phyloP scores from a whole-genome alignment of 2,797 vertebrate species.

The Serranus cabrilla region DNA sequence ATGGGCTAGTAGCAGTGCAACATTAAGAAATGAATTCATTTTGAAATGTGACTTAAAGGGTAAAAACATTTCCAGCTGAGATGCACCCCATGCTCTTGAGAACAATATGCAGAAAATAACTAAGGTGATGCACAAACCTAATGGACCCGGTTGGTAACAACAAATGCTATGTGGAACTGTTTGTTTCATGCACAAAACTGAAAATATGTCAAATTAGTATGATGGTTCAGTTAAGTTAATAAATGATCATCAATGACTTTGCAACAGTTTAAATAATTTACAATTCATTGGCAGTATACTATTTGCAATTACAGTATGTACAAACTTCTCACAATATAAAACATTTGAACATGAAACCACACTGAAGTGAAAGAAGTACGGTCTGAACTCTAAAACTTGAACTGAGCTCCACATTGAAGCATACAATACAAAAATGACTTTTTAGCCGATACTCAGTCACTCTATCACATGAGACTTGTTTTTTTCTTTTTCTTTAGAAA shows the following conservation, averaged over 20 bases:
- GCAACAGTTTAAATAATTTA: constrained; percentile 68
- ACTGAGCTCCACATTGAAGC: constrained; percentile 53
- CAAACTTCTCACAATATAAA: constrained; percentile 78
- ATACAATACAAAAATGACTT: constrained; percentile 60
- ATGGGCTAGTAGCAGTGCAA: constrained; percentile 35
- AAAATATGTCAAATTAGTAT: constrained; percentile 39
- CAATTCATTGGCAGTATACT: constrained; percentile 64
- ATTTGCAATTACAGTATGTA: constrained; percentile 77
- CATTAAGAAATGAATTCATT: constrained; percentile 40
- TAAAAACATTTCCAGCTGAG: constrained; percentile 51
- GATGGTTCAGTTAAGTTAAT: constrained; percentile 32
- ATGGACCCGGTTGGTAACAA: constrained; percentile 14
- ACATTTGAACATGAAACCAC: constrained; percentile 68
- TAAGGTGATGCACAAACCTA: constrained; percentile 25
- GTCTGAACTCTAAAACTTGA: constrained; percentile 48
- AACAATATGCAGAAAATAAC: constrained; percentile 39
- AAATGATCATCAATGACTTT: constrained; percentile 54
- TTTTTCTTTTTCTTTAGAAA: constrained; percentile 45
- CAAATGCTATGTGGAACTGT: constrained; percentile 23
- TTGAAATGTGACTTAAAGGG: constrained; percentile 50
- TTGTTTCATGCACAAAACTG: constrained; percentile 54
- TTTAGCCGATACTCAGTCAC: constrained; percentile 53
- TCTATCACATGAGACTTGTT: constrained; percentile 47
- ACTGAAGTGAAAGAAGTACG: constrained; percentile 53
- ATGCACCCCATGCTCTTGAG: constrained; percentile 48